Conservation (phyloP, 2,797 vertebrate species). For the Alectoris magna region DNA sequence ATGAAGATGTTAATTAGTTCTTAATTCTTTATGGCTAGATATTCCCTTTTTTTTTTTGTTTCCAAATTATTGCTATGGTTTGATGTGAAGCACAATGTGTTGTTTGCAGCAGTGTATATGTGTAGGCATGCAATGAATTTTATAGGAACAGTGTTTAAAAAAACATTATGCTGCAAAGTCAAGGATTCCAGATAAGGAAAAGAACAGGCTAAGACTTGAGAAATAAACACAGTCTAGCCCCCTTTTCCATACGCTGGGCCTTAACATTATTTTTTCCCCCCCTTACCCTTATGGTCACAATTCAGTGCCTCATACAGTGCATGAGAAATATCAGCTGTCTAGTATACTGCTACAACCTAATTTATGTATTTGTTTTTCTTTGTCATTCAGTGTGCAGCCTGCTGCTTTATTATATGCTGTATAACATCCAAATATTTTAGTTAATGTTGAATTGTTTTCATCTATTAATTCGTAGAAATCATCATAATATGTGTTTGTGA, state of each 20-base stretch:
- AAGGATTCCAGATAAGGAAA: background rate
- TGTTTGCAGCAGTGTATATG: background rate
- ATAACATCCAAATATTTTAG: background rate
- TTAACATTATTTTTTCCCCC: background rate
- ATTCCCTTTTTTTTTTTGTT: background rate
- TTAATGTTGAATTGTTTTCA: background rate
- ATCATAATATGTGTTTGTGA: background rate
- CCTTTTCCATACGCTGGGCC: background rate
- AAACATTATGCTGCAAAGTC: background rate
- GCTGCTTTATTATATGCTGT: background rate
- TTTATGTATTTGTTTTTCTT: background rate
- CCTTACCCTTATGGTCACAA: accelerated
- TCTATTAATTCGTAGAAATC: background rate
- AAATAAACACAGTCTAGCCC: background rate
- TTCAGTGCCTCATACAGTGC: background rate
- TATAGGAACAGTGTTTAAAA: background rate
- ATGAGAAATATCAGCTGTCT: background rate
- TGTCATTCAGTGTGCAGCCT: background rate
- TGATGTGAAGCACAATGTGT: too few species aligned
- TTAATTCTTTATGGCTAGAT: background rate
- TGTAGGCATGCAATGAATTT: background rate
- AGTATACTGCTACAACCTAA: background rate
- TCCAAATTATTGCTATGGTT: background rate
- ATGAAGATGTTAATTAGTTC: too few species aligned
- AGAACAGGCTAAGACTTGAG: background rate